A percentile compares a stretch with the other conserved stretches of the same genome.
These are phyloP conservation scores for Chalcosyrphus nemorum DNA, from an alignment of 2,888 invertebrate genomes.

Conservation along the genomic window DNA sequence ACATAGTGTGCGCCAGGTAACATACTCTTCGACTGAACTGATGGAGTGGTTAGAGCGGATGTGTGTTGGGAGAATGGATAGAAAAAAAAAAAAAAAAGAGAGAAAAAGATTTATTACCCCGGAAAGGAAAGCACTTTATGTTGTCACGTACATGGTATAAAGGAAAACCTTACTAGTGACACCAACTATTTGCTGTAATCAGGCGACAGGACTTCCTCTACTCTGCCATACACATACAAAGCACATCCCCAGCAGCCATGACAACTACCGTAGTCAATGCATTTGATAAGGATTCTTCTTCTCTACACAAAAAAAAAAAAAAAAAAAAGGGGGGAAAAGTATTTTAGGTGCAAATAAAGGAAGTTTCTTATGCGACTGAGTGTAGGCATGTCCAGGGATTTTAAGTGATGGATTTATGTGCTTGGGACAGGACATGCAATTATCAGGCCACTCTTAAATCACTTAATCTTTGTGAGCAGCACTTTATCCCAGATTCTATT, in stretches of 20 bases:
- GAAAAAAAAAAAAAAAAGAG: not conserved
- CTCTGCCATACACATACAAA: not conserved
- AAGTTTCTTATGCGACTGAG: not conserved
- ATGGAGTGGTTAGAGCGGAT: conserved; percentile 1
- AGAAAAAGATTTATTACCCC: conserved; percentile 64
- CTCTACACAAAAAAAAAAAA: no score
- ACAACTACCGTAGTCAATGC: conserved; percentile 30
- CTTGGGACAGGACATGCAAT: conserved; percentile 36
- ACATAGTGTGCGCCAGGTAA: conserved; percentile 48
- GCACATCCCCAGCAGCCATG: not conserved
- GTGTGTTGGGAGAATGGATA: not conserved
- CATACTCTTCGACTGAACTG: conserved; percentile 32
- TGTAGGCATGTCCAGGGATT: conserved; percentile 40
- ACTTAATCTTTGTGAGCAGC: conserved; percentile 7
- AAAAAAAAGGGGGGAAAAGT: not conserved
- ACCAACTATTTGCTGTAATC: conserved; percentile 65
- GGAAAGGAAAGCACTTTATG: conserved; percentile 60
- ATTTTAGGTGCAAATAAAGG: conserved; percentile 28
- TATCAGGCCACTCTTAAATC: conserved; percentile 31
- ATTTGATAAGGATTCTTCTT: not conserved
- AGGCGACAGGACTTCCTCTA: conserved; percentile 39
- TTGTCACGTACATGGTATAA: conserved; percentile 64
- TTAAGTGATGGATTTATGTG: conserved; percentile 55
- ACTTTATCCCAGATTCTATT: no score
- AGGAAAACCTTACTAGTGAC: conserved; percentile 31